Base-by-base conservation (phyloP, 2,797 vertebrate species). In the Huso huso region DNA sequence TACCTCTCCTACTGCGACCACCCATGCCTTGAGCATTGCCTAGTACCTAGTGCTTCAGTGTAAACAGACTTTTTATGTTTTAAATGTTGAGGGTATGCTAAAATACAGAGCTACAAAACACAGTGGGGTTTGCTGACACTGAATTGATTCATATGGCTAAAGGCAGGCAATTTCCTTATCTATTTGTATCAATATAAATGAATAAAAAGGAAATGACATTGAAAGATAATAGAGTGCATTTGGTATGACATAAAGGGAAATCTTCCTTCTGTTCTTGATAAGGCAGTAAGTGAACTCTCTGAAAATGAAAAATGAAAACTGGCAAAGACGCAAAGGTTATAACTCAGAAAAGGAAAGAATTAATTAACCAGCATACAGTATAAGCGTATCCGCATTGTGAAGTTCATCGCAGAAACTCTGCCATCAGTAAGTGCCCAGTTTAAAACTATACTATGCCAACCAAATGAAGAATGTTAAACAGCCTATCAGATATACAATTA, bases 121-220 rank as follows among this genome's bases (percentile, higher is more conserved):
- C 6, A 63, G 49, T 68, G 15, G 37, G 4, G 37, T 37, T 37
- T n/a, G 52, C n/a, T 51, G 12, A 70, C 7, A 68, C 4, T 62
- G 6, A 75, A 68, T 64, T 76, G 18, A 72, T 71, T 78, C 11
- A 59, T 72, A 61, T 60, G 11, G 48, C 1, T 75, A 73, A 71
- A 66, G 71, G 7, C 59, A 76, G 58, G 11, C 59, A 71, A 69
- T 73, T 79, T 78, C 70, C 18, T 72, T 74, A 48, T 49, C 61
- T 71, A 70, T 80, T 73, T 78, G 48, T 53, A 68, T 67, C 11
- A 75, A 70, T 77, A 75, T 6, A 70, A 60, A 60, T 70, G 11
- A 75, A 60, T 1, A 78, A 68, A 75, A 74, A 71, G 23, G 4
- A 70, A 73, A 73, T 73, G 65, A 68, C 13, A 71, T 10, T 69